These are phyloP conservation scores for Lochmaea crataegi DNA, from an alignment of 2,888 invertebrate species.

Conservation along the genomic window DNA sequence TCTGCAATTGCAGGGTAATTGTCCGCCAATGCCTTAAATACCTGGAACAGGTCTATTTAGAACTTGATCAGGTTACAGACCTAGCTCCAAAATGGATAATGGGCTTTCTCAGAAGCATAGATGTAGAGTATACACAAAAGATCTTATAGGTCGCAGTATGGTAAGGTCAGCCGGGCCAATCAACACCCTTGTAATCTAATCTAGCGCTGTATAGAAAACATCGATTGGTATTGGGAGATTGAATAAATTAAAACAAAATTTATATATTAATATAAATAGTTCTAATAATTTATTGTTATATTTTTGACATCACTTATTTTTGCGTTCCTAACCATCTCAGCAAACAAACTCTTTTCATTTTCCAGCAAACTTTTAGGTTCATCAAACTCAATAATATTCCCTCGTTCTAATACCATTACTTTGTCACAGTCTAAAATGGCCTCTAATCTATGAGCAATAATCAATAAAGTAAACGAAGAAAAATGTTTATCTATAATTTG, in stretches of 20 bases:
- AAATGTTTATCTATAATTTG: slow-evolving; percentile 68
- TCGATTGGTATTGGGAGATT: not conserved
- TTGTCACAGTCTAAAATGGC: slow-evolving; percentile 70
- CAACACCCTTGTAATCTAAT: too few species aligned
- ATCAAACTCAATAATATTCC: slow-evolving; percentile 58
- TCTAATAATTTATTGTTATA: not conserved
- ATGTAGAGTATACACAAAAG: too few species aligned
- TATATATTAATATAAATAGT: not conserved
- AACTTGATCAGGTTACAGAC: too few species aligned
- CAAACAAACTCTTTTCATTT: slow-evolving; percentile 71
- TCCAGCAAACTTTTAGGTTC: slow-evolving; percentile 65
- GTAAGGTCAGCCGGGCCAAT: too few species aligned
- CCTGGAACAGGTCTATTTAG: too few species aligned
- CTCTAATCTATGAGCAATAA: slow-evolving; percentile 63
- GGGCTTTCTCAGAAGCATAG: too few species aligned
- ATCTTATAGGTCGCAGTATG: too few species aligned
- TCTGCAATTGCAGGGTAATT: too few species aligned
- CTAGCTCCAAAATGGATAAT: too few species aligned
- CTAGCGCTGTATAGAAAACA: too few species aligned
- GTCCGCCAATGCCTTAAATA: too few species aligned
- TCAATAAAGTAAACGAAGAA: slow-evolving; percentile 68
- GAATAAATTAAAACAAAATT: not conserved
- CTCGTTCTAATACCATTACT: slow-evolving; percentile 66
- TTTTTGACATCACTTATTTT: slow-evolving; percentile 60
- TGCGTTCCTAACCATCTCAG: slow-evolving; percentile 75